These are phyloP conservation scores for Lepidothrix coronata DNA, from an alignment of 2,113 vertebrate species.

Conservation along the genomic window DNA sequence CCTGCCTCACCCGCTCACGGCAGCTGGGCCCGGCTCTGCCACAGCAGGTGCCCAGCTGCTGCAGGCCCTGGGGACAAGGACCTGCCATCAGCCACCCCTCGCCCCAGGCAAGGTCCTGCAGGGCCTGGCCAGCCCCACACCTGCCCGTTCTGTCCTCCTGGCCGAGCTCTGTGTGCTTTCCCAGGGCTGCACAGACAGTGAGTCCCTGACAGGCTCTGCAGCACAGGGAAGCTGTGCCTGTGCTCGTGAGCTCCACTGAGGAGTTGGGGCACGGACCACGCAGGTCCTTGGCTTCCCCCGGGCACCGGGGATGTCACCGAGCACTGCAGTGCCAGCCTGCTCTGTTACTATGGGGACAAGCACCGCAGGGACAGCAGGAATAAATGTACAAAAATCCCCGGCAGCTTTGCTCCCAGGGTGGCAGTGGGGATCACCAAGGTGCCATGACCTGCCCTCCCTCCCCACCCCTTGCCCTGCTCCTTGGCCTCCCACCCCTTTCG, in stretches of 20 bases:
- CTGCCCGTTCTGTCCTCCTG: accelerated
- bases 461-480: background rate
- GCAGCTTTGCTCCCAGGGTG: accelerated
- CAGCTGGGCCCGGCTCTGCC: background rate
- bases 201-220: accelerated
- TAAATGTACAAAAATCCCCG: background rate
- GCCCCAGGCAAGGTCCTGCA: accelerated
- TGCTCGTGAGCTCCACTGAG: background rate
- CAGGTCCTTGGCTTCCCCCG: accelerated
- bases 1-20: background rate
- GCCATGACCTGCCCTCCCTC: background rate
- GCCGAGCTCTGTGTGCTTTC: background rate
- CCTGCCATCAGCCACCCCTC: background rate
- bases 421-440: accelerated
- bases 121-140: background rate
- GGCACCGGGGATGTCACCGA: background rate
- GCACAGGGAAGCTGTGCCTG: accelerated
- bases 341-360: slow-evolving; percentile 5
- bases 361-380: background rate
- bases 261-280: accelerated
- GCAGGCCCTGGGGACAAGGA: background rate
- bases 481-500: background rate
- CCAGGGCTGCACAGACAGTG: background rate
- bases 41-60: background rate
- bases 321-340: background rate